Evolutionary conservation across 2,797 vertebrate species (phyloP).

Genomic region (Liparis tanakae): DNA sequence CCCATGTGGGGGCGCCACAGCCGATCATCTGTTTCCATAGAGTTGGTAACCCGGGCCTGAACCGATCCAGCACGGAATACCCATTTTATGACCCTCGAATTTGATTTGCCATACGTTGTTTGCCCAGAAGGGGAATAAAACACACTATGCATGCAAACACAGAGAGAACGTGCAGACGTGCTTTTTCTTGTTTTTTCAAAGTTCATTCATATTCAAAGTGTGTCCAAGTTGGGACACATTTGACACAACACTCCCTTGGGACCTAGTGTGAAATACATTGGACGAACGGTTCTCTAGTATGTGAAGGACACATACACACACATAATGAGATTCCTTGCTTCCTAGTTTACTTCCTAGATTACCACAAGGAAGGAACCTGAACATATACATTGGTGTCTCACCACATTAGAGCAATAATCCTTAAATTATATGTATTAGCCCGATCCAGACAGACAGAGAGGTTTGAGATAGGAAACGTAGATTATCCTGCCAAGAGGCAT

Average conservation of each 20-base stretch:
- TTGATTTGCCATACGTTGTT: not conserved
- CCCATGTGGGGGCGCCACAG: not conserved
- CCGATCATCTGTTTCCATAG: not conserved
- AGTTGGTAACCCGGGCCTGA: not conserved
- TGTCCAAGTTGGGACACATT: not conserved
- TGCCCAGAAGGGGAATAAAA: not conserved
- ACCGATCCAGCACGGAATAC: not conserved
- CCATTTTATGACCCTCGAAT: not conserved
- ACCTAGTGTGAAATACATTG: too few relatives aligned
- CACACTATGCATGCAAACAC: not conserved
- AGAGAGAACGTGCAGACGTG: not conserved
- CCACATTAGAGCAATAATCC: not conserved
- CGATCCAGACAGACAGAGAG: not conserved
- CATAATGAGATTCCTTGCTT: too few relatives aligned
- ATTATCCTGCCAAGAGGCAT: not conserved
- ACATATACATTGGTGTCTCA: not conserved
- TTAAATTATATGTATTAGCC: not conserved
- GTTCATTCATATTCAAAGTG: not conserved
- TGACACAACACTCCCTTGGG: not conserved
- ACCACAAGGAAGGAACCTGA: not conserved
- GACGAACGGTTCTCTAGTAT: too few relatives aligned
- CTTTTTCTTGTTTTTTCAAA: not conserved
- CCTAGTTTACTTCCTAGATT: too few relatives aligned
- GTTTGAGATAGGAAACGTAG: not conserved
- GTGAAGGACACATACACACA: too few relatives aligned